Evolutionary conservation across 2,113 vertebrate genomes (phyloP).

Genomic region (Oryzias javanicus): DNA sequence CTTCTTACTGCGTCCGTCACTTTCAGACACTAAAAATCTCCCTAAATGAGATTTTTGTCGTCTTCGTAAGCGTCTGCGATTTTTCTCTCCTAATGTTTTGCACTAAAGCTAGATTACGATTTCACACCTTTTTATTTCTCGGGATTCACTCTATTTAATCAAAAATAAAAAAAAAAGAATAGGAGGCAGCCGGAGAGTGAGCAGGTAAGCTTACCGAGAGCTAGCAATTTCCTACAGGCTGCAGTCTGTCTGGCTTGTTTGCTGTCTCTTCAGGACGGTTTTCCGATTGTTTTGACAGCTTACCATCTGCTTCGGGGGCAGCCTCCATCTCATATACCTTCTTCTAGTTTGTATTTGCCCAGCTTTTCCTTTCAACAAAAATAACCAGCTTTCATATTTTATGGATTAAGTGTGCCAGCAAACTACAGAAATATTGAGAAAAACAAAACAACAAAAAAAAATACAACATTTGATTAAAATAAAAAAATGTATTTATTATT

Average conservation of each 20-base stretch:
- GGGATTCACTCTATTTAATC: constrained; percentile 38
- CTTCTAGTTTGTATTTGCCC: constrained; percentile 41
- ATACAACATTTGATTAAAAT: constrained; percentile 17
- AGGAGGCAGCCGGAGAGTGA: constrained; percentile 40
- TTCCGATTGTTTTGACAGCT: constrained; percentile 53
- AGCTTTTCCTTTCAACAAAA: constrained; percentile 5
- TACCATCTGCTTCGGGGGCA: constrained; percentile 70
- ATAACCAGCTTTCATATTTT: constrained; percentile 40
- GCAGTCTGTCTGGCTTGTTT: constrained; percentile 55
- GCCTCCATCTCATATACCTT: constrained; percentile 50
- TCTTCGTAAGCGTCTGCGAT: too few species aligned
- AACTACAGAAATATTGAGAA: background rate
- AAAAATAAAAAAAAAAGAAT: constrained; percentile 14
- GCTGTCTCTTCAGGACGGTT: constrained; percentile 38
- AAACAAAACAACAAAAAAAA: background rate
- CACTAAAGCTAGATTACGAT: constrained; percentile 17
- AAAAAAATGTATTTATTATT: constrained; percentile 45
- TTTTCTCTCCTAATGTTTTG: background rate
- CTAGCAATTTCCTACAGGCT: constrained; percentile 48
- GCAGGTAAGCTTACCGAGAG: constrained; percentile 50
- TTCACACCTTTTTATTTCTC: constrained; percentile 16
- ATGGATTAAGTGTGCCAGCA: constrained; percentile 5
- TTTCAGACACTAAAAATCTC: too few species aligned
- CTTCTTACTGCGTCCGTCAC: too few species aligned
- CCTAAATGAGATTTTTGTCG: too few species aligned